A percentile compares a stretch with the other conserved stretches of the same genome.
Conservation (phyloP, 2,113 vertebrate species). For the Saccopteryx leptura region DNA sequence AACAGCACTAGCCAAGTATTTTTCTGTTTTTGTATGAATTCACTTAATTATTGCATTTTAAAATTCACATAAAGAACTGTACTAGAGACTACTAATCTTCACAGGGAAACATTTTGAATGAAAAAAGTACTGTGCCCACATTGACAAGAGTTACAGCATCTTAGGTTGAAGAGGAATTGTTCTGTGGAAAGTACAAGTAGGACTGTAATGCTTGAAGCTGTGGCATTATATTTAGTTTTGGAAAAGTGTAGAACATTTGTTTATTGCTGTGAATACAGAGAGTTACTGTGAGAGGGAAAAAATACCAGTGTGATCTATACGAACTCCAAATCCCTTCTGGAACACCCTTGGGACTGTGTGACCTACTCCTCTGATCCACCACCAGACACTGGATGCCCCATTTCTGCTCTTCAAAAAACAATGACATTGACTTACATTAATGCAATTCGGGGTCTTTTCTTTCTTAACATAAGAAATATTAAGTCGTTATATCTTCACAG, state of each 20-base stretch:
- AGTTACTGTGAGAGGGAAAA: neutral
- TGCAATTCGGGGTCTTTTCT: neutral
- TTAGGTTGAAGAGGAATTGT: constrained; percentile 52
- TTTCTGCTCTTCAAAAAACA: neutral
- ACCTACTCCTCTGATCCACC: neutral
- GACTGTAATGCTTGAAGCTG: constrained; percentile 23
- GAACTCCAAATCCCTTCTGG: neutral
- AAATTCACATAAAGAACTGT: constrained; percentile 66
- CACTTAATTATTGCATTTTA: constrained; percentile 74
- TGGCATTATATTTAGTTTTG: constrained; percentile 51
- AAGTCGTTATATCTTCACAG: constrained; percentile 25
- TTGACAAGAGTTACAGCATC: constrained; percentile 64
- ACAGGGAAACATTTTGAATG: constrained; percentile 58
- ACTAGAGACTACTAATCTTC: constrained; percentile 73
- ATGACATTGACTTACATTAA: neutral
- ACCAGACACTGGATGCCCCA: no score
- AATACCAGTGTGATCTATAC: neutral
- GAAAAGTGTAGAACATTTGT: neutral
- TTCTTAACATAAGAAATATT: constrained; percentile 16
- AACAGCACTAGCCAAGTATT: neutral
- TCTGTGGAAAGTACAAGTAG: constrained; percentile 50
- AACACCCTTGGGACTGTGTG: neutral
- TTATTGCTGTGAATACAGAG: constrained; percentile 2
- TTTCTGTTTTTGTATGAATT: constrained; percentile 20
- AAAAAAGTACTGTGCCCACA: constrained; percentile 22